Evolutionary conservation across 1,140 invertebrate species (phyloP).

Genomic region (Amphibalanus amphitrite): DNA sequence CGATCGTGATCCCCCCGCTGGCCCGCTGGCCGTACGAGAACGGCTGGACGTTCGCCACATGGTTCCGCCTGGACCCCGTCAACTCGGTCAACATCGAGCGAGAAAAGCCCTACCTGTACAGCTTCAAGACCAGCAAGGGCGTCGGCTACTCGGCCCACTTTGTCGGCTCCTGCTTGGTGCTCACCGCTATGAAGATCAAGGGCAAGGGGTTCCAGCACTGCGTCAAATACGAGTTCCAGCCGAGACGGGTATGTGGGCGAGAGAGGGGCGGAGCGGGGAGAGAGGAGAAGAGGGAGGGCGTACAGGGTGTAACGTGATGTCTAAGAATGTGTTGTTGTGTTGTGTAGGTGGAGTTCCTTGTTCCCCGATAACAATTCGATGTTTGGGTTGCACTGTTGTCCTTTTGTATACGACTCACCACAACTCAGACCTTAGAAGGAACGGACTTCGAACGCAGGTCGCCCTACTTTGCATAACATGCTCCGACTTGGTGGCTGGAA

Average conservation of each 20-base stretch:
- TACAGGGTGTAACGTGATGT: too few species aligned
- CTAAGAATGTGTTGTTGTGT: too few species aligned
- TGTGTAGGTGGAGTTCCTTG: too few species aligned
- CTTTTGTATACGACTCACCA: too few species aligned
- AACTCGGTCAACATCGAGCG: conserved; percentile 97
- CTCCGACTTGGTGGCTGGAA: too few species aligned
- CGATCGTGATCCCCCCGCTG: conserved; percentile 86
- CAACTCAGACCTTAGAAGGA: too few species aligned
- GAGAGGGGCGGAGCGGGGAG: too few species aligned
- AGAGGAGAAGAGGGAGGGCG: too few species aligned
- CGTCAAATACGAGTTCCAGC: conserved; percentile 98
- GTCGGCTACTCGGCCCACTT: conserved; percentile 99
- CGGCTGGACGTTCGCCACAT: conserved; percentile 98
- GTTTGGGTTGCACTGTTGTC: too few species aligned
- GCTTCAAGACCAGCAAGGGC: conserved; percentile 97
- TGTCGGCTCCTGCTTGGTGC: conserved; percentile 93
- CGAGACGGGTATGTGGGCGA: conserved; percentile 49
- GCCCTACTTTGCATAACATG: too few species aligned
- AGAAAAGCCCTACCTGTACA: conserved; percentile 96
- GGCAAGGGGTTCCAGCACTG: conserved; percentile 99
- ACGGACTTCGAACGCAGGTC: too few species aligned
- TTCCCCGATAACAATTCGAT: too few species aligned
- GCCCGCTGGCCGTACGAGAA: conserved; percentile 96
- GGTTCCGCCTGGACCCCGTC: conserved; percentile 95
- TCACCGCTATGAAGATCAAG: conserved; percentile 97